A percentile compares a stretch with the other conserved stretches of the same genome.
phyloP scores from a whole-genome alignment of 92 coral and sea anemone genomes.

The Siderastrea siderea region DNA sequence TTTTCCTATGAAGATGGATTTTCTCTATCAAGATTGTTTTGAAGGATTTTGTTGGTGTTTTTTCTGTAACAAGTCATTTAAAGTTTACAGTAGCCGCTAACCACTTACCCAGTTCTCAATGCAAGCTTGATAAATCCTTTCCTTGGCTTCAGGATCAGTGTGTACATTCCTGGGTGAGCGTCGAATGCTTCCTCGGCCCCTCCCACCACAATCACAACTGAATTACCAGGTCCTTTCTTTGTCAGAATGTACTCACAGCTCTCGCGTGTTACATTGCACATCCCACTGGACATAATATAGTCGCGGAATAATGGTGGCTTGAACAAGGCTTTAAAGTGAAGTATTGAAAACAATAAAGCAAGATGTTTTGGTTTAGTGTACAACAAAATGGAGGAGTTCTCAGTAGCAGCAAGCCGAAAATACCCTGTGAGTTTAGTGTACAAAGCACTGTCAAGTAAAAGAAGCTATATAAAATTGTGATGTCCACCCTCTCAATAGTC shows the following conservation, averaged over 20 bases:
- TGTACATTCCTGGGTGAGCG: conserved; percentile 95
- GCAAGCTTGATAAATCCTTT: conserved; percentile 98
- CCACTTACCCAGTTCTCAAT: conserved; percentile 90
- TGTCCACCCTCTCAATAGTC: no score
- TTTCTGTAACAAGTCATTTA: no score
- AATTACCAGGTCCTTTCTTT: conserved; percentile 93
- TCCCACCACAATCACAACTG: conserved; percentile 97
- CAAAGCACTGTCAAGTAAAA: no score
- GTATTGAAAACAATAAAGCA: background rate
- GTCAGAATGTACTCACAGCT: conserved; percentile 95
- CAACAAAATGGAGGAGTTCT: no score
- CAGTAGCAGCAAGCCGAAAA: no score
- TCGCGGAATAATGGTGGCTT: conserved; percentile 98
- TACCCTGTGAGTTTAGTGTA: no score
- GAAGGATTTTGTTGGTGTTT: background rate
- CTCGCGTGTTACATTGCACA: conserved; percentile 96
- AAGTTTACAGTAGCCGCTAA: background rate
- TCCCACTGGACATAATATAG: conserved; percentile 96
- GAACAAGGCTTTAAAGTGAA: conserved; percentile 78
- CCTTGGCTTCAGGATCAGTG: conserved; percentile 80
- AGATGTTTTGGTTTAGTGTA: no score
- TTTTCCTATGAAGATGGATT: no score
- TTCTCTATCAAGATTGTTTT: no score
- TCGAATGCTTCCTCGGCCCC: conserved; percentile 98
- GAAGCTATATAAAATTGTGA: no score